Evolutionary conservation across 2,888 invertebrate species (phyloP).

Genomic region (Trissolcus japonicus): DNA sequence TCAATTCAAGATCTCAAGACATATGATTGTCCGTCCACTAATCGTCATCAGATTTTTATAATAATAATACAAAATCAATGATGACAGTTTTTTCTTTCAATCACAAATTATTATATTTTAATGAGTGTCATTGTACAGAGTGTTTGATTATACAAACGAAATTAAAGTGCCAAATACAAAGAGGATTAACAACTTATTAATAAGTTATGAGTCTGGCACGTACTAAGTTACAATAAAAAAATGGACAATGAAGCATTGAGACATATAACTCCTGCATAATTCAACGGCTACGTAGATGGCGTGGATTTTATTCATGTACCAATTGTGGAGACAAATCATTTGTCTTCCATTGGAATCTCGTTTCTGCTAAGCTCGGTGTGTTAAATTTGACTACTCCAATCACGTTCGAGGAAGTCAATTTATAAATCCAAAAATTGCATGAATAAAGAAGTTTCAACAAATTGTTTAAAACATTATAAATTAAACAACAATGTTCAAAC

Average conservation of each 20-base stretch:
- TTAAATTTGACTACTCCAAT: slow-evolving; percentile 28
- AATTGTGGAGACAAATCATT: slow-evolving; percentile 50
- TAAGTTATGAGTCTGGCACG: slow-evolving; percentile 39
- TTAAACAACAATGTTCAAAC: too few relatives aligned
- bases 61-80: background rate
- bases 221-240: slow-evolving; percentile 30
- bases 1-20: background rate
- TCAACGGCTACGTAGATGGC: slow-evolving; percentile 39
- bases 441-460: background rate
- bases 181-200: slow-evolving; percentile 27
- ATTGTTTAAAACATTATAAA: too few relatives aligned
- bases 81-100: background rate
- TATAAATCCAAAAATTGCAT: background rate
- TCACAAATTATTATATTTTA: background rate
- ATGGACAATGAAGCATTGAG: slow-evolving; percentile 37
- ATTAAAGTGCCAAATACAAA: slow-evolving; percentile 5
- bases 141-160: background rate
- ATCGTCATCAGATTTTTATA: background rate
- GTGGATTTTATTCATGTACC: slow-evolving; percentile 49
- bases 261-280: slow-evolving; percentile 43
- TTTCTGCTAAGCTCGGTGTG: slow-evolving; percentile 23
- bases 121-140: background rate
- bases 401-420: slow-evolving; percentile 42
- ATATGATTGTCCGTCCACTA: too few relatives aligned
- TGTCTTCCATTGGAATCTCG: slow-evolving; percentile 33